Evolutionary conservation across 2,797 vertebrate genomes (phyloP), one percentile per base, ranked within the genome.

Genomic region (Setipinna tenuifilis): DNA sequence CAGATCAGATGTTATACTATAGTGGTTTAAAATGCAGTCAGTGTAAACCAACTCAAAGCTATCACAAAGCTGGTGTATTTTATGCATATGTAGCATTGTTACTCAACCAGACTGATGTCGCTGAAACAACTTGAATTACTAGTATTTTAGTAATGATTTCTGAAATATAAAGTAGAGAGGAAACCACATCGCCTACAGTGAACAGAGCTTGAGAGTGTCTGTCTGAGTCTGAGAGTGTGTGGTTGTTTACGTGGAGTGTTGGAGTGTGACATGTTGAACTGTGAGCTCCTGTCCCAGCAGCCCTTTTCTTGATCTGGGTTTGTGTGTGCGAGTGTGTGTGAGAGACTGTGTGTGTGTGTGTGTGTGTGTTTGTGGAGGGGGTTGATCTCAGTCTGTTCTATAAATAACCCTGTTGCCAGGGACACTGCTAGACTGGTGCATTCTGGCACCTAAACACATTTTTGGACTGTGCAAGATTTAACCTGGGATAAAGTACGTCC

Each of bases 351-450:
- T n/a, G 62, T 65, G 62, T 25, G 23, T 28, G 23, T 11, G 62
- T 28, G 6, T 68, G 6, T 71, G 65, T 31, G 65, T 31, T 14
- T 16, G 2, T 14, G 28, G 25, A 48, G 46, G 46, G 46, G 46
- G 46, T 48, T 71, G 28, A 71, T 71, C 65, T 71, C 25, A 71
- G 65, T 3, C 65, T 71, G 65, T 71, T 25, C 65, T 71, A 71
- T 71, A 71, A 71, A 71, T 71, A 71, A 31, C 65, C 28, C 65
- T 71, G 65, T 71, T 71, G 65, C 65, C 65, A 71, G 28, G 65
- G 65, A 71, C 65, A 71, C 62, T 23, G 23, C 28, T 14, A 12
- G 65, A 71, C 25, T 35, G 65, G 25, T 71, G 25, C 65, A 71
- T 71, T 25, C 28, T 14, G 12, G 65, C 25, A 71, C 25, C 28